Percentiles rank a stretch among this genome's conserved stretches.
These are phyloP conservation scores for Stegodyphus mimosarum DNA, from an alignment of 1,140 invertebrate genomes.

Conservation along the genomic window DNA sequence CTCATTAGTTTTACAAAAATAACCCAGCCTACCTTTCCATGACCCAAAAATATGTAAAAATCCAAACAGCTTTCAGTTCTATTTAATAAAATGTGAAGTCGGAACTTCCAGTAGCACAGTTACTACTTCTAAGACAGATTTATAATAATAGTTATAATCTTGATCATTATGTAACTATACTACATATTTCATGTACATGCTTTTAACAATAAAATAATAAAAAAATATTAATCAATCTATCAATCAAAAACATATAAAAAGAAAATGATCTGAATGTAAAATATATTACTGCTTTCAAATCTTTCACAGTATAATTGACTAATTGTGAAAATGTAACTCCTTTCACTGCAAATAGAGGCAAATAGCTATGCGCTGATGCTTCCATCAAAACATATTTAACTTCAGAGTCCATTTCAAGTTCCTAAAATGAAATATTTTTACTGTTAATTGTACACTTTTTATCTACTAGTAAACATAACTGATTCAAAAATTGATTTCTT, in stretches of 20 bases:
- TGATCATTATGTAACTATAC: no score
- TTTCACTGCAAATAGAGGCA: constrained; percentile 60
- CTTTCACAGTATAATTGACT: constrained; percentile 51
- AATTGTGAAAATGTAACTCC: constrained; percentile 46
- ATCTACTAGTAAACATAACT: background rate
- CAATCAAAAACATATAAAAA: background rate
- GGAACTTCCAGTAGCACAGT: no score
- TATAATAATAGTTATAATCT: no score
- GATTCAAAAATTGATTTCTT: background rate
- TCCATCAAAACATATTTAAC: constrained; percentile 54
- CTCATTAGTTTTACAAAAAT: no score
- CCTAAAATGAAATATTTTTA: constrained; percentile 30
- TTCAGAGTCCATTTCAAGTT: constrained; percentile 42
- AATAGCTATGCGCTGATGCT: constrained; percentile 51
- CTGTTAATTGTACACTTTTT: background rate
- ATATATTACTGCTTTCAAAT: constrained; percentile 57
- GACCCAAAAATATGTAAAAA: no score
- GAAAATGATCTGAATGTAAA: background rate
- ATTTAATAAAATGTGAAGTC: no score
- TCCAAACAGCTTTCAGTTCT: no score
- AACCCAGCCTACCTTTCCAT: no score
- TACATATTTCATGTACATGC: no score
- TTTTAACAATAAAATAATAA: no score
- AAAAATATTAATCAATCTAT: background rate
- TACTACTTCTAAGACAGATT: no score